These are phyloP conservation scores for Ovibos moschatus DNA, from an alignment of 2,113 vertebrate species.

Conservation along the genomic window DNA sequence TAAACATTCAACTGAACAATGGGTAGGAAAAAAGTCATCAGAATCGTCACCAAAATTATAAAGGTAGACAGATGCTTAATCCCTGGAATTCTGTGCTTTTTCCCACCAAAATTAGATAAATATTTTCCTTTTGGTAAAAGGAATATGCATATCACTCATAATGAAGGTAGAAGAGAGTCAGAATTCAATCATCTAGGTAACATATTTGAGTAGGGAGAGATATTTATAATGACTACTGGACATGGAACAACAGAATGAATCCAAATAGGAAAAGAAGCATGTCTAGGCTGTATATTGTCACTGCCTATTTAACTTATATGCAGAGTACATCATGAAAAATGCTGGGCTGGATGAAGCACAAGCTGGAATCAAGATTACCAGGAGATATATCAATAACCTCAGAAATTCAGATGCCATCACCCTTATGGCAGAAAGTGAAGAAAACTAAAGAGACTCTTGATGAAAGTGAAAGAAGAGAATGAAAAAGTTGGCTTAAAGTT, in stretches of 20 bases:
- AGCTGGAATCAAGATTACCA: rapidly evolving
- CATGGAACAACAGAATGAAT: neutral
- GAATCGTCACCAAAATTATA: neutral
- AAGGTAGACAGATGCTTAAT: neutral
- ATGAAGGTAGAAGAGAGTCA: neutral
- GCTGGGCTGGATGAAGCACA: neutral
- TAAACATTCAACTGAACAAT: neutral
- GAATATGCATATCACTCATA: neutral
- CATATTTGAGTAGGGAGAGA: neutral
- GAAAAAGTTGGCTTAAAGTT: neutral
- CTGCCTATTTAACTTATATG: neutral
- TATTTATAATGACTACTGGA: neutral
- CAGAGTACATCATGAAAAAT: neutral
- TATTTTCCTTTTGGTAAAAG: neutral
- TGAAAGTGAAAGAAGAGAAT: neutral
- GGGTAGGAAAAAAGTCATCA: neutral
- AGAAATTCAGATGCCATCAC: neutral
- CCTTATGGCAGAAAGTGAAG: neutral
- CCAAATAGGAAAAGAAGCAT: neutral
- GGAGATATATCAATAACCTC: neutral
- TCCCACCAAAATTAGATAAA: neutral
- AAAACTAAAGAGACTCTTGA: neutral
- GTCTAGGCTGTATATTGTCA: neutral
- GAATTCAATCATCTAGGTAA: neutral
- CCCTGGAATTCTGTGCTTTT: neutral